Evolutionary conservation across 2,888 invertebrate genomes (phyloP).

Genomic region (Amaurobius ferox): DNA sequence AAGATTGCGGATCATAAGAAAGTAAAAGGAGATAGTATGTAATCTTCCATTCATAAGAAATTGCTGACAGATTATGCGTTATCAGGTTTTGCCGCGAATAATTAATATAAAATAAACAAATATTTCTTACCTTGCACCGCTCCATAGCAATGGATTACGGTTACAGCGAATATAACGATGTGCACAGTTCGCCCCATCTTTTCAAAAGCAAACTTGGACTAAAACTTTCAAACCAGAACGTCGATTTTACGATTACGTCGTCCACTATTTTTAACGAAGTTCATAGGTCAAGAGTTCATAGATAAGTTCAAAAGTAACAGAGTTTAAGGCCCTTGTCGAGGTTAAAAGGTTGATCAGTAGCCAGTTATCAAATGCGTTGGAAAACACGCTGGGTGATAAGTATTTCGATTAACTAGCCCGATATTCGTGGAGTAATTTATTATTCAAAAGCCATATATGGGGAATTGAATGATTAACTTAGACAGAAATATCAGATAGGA

Average conservation of each 20-base stretch:
- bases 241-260: background rate
- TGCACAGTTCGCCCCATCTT: constrained; percentile 24
- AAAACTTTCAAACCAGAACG: background rate
- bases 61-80: too few relatives aligned
- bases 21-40: too few relatives aligned
- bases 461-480: background rate
- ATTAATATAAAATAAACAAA: too few relatives aligned
- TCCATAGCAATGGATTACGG: constrained; percentile 19
- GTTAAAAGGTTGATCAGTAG: constrained; percentile 31
- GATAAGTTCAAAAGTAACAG: background rate
- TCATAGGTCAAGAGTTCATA: constrained; percentile 37
- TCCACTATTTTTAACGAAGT: background rate
- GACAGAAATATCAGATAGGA: background rate
- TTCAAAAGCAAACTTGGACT: background rate
- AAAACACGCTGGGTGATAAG: background rate
- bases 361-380: background rate
- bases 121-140: constrained; percentile 33
- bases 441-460: background rate
- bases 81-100: too few relatives aligned
- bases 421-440: background rate
- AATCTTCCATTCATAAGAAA: too few relatives aligned
- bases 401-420: background rate
- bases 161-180: constrained; percentile 5
- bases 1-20: too few relatives aligned
- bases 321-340: background rate